A percentile compares a stretch with the other conserved stretches of the same genome.
These are phyloP conservation scores for Cairina moschata DNA, from an alignment of 2,113 vertebrate species.

Conservation along the genomic window DNA sequence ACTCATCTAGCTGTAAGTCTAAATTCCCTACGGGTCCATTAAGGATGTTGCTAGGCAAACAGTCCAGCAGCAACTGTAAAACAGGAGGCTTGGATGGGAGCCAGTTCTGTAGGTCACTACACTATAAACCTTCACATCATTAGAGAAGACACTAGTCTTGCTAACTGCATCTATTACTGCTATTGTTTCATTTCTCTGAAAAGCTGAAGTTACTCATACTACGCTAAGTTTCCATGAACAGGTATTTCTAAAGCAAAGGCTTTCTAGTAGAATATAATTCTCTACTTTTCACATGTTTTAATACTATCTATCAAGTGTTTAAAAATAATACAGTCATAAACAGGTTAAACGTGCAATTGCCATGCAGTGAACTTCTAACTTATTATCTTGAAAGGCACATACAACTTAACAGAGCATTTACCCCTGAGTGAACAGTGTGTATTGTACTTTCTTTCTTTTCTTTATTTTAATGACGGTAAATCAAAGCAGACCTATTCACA, in stretches of 20 bases:
- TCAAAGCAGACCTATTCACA: not conserved
- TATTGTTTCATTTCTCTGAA: not conserved
- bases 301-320: not conserved
- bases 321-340: not conserved
- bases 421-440: not conserved
- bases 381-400: not conserved
- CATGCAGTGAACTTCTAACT: not conserved
- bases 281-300: not conserved
- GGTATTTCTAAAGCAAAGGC: not conserved
- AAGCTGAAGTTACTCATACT: conserved; percentile 29
- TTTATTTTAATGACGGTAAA: not conserved
- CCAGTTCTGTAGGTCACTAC: conserved; percentile 67
- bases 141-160: conserved; percentile 41
- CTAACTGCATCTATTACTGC: not conserved
- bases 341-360: not conserved
- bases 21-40: conserved; percentile 54
- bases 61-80: conserved; percentile 46
- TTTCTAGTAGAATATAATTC: not conserved
- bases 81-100: conserved; percentile 44
- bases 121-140: conserved; percentile 60
- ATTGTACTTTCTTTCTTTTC: not conserved
- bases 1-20: conserved; percentile 58
- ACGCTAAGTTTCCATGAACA: not conserved
- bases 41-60: conserved; percentile 73
- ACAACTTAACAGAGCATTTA: not conserved